Evolutionary conservation across 2,888 invertebrate genomes (phyloP).

Genomic region (Lepidochitona cinerea): DNA sequence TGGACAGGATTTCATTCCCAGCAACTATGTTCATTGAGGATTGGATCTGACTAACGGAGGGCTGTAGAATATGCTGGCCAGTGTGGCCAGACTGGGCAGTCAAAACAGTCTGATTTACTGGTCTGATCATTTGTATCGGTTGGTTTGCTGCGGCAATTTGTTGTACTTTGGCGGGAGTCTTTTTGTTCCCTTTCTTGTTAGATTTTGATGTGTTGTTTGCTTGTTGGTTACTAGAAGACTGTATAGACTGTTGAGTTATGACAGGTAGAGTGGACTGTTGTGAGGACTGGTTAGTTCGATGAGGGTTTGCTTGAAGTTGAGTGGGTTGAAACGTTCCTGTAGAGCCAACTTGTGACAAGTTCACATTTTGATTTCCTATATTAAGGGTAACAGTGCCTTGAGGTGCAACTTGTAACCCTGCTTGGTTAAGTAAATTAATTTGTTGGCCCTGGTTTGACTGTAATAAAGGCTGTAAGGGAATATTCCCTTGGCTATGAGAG

Average conservation of each 20-base stretch:
- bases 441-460: constrained; percentile 4
- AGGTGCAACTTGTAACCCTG: constrained; percentile 24
- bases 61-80: not conserved
- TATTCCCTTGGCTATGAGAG: not conserved
- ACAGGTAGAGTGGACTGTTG: constrained; percentile 11
- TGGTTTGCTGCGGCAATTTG: not conserved
- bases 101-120: not conserved
- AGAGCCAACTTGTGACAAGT: constrained; percentile 37
- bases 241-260: constrained; percentile 8
- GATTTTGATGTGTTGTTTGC: constrained; percentile 27
- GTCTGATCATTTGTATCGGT: not conserved
- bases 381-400: constrained; percentile 46
- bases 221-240: not conserved
- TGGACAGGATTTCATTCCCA: not conserved
- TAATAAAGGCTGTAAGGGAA: not conserved
- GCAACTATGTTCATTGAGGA: not conserved
- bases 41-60: not conserved
- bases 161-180: constrained; percentile 7
- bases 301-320: constrained; percentile 7
- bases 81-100: not conserved
- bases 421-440: constrained; percentile 23
- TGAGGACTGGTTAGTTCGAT: constrained; percentile 19
- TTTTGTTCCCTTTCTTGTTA: not conserved
- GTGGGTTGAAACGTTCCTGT: constrained; percentile 2
- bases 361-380: constrained; percentile 50